Conservation (phyloP, 1,140 invertebrate genomes). For the Leptinotarsa defecta region DNA sequence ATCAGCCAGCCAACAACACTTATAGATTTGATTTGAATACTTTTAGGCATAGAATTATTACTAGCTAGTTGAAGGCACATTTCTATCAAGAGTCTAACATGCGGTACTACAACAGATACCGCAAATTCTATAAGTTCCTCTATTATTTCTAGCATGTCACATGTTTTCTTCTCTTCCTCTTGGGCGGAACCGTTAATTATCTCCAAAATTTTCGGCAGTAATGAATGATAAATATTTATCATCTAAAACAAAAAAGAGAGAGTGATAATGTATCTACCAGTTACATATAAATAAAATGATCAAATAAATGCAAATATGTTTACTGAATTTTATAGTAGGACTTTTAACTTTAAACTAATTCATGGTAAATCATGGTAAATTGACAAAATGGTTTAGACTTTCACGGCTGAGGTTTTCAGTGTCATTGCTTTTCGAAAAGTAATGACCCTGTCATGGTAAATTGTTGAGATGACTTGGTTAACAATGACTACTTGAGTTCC, state of each 20-base stretch:
- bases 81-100: constrained; percentile 68
- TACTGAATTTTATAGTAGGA: background rate
- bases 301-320: background rate
- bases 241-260: constrained; percentile 54
- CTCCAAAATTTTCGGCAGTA: constrained; percentile 67
- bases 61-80: constrained; percentile 69
- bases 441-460: background rate
- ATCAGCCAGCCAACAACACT: constrained; percentile 68
- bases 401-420: too few relatives aligned
- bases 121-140: constrained; percentile 74
- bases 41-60: constrained; percentile 62
- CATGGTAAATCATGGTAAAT: background rate
- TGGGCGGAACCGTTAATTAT: constrained; percentile 62
- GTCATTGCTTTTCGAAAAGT: too few relatives aligned
- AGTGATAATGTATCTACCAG: constrained; percentile 18
- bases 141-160: constrained; percentile 71
- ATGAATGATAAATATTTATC: constrained; percentile 65
- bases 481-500: background rate
- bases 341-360: background rate
- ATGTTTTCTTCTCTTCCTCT: constrained; percentile 64
- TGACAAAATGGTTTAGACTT: too few relatives aligned
- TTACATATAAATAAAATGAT: background rate
- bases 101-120: constrained; percentile 65
- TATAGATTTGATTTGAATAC: constrained; percentile 70
- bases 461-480: background rate